Evolutionary conservation across 2,797 vertebrate genomes (phyloP).

Genomic region (Meda fulgida): DNA sequence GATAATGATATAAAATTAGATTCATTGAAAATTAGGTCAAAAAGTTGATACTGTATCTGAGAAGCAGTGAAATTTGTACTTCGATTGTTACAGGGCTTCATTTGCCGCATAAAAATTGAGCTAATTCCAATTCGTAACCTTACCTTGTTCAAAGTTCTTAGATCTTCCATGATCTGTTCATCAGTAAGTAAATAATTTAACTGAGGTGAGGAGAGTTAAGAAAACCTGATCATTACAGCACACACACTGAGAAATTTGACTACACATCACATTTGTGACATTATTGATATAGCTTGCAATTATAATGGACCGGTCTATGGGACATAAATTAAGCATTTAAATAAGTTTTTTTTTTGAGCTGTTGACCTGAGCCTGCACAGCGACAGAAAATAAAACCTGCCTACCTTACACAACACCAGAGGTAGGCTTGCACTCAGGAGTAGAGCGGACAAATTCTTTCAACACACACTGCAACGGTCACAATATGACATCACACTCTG

Average conservation of each 20-base stretch:
- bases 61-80: neutral
- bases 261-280: neutral
- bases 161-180: conserved; percentile 98
- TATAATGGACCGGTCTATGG: neutral
- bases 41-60: neutral
- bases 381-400: neutral
- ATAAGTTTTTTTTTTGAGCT: neutral
- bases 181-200: conserved; percentile 97
- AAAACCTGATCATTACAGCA: conserved; percentile 16
- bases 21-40: neutral
- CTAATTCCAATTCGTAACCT: neutral
- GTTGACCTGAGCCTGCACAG: neutral
- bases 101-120: neutral
- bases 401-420: neutral
- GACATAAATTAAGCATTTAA: neutral
- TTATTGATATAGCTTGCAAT: neutral
- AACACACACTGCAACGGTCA: neutral
- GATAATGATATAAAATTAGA: neutral
- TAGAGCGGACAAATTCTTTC: neutral
- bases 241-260: neutral
- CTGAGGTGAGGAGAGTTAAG: conserved; percentile 88
- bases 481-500: neutral
- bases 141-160: conserved; percentile 95
- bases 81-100: neutral
- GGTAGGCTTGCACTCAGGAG: too few relatives aligned